A percentile compares a stretch with the other conserved stretches of the same genome.
These are phyloP conservation scores for Dermochelys coriacea DNA, from an alignment of 2,797 vertebrate genomes.

Conservation along the genomic window DNA sequence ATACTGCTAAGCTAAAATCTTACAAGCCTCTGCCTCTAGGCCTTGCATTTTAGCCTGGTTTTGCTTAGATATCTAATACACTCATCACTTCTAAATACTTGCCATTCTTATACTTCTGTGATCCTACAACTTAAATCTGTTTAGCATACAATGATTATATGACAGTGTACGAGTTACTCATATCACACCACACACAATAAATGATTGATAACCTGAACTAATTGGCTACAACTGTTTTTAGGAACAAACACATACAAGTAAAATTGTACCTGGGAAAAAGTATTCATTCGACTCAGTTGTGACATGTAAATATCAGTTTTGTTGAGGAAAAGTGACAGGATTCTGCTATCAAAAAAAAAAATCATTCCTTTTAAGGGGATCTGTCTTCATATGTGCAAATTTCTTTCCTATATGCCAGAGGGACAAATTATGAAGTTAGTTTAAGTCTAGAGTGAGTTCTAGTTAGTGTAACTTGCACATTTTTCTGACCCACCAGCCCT, in stretches of 20 bases:
- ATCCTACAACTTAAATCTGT: no score
- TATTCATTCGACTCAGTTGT: not conserved
- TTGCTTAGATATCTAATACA: no score
- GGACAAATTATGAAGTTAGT: not conserved
- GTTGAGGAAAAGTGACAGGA: not conserved
- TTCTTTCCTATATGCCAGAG: not conserved
- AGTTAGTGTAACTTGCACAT: not conserved
- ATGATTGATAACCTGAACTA: no score
- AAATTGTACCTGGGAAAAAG: not conserved
- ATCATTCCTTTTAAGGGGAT: not conserved
- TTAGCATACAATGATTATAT: no score
- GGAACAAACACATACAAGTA: not conserved
- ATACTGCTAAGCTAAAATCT: no score
- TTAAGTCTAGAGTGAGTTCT: not conserved
- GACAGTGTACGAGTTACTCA: no score
- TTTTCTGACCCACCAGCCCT: no score
- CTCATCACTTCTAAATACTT: no score
- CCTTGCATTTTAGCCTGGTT: no score
- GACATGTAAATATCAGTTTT: not conserved
- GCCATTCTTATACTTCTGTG: no score
- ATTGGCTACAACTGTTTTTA: not conserved
- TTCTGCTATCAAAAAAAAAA: not conserved
- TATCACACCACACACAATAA: no score
- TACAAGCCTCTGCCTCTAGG: no score
- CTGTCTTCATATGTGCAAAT: not conserved